These are phyloP conservation scores for Papio anubis DNA, from an alignment of 2,113 vertebrate genomes.

Conservation along the genomic window DNA sequence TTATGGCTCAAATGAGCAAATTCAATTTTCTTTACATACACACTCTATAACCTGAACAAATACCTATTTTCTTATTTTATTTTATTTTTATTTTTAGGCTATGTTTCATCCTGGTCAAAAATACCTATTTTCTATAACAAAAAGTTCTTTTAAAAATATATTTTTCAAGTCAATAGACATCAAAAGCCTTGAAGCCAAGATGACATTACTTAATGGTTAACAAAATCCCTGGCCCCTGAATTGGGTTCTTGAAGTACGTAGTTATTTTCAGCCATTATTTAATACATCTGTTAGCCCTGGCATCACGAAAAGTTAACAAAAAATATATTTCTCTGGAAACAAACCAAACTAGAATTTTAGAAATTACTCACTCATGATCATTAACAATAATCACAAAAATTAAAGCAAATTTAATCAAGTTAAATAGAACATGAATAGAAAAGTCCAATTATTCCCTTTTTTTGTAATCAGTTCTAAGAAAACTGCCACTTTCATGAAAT, in stretches of 20 bases:
- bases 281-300: neutral
- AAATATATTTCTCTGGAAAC: neutral
- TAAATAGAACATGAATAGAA: neutral
- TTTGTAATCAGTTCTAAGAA: neutral
- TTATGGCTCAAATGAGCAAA: neutral
- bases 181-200: neutral
- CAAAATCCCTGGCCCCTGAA: neutral
- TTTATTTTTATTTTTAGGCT: too few relatives aligned
- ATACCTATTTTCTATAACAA: neutral
- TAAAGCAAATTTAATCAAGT: constrained; percentile 9
- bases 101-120: neutral
- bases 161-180: neutral
- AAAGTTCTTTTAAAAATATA: neutral
- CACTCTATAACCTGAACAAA: neutral
- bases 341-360: neutral
- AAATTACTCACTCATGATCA: neutral
- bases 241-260: neutral
- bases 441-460: neutral
- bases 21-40: neutral
- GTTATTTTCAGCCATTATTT: neutral
- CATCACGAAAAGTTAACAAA: neutral
- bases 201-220: neutral
- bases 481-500: neutral
- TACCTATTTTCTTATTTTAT: neutral
- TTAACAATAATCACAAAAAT: neutral